phyloP scores from a whole-genome alignment of 37 sponge, comb jelly and placozoan species.

The Cladorhizidae sp. region DNA sequence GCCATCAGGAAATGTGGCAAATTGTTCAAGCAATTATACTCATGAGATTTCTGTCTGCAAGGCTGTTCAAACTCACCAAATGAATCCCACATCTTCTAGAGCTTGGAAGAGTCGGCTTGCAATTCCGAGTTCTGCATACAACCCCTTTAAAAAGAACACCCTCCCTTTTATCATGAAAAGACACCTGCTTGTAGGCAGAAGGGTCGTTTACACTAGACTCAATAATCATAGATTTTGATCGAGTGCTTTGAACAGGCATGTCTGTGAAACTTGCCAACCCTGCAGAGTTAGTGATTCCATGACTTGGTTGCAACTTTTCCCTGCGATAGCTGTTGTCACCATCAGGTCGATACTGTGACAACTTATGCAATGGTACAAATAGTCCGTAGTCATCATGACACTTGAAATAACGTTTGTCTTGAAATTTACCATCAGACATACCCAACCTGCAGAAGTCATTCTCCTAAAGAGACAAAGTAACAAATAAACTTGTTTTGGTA shows the following conservation, averaged over 20 bases:
- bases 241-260: neutral
- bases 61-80: constrained; percentile 31
- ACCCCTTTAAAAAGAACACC: constrained; percentile 13
- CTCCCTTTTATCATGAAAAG: constrained; percentile 7
- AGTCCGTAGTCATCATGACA: constrained; percentile 54
- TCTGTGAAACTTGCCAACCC: neutral
- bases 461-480: no score
- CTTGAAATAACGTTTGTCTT: constrained; percentile 26
- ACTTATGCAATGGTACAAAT: constrained; percentile 57
- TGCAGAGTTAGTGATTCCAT: no score
- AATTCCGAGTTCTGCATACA: constrained; percentile 41
- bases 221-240: neutral
- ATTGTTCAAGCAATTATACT: no score
- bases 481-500: no score
- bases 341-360: neutral
- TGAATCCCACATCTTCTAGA: constrained; percentile 50
- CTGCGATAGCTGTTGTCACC: neutral
- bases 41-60: no score
- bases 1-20: no score
- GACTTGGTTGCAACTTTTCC: neutral
- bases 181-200: constrained; percentile 23
- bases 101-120: neutral
- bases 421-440: constrained; percentile 36
- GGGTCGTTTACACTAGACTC: constrained; percentile 17
- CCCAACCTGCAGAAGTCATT: constrained; percentile 38